These are phyloP conservation scores for Phalanger gymnotis DNA, from an alignment of 2,797 vertebrate genomes.

Conservation along the genomic window DNA sequence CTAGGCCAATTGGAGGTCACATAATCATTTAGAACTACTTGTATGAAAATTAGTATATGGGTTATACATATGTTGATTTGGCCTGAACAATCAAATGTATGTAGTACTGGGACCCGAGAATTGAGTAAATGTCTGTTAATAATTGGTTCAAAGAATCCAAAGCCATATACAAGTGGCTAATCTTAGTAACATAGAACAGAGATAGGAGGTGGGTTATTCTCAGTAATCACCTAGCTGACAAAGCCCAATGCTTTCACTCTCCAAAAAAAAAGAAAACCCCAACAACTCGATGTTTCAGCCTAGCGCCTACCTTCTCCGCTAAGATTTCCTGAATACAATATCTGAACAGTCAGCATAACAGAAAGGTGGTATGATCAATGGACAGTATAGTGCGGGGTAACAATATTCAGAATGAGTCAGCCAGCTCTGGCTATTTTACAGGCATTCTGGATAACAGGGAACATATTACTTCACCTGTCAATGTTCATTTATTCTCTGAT, in stretches of 20 bases:
- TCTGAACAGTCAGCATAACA: not conserved
- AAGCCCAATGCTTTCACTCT: constrained; percentile 34
- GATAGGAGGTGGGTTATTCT: constrained; percentile 34
- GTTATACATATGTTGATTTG: not conserved
- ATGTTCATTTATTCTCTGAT: not conserved
- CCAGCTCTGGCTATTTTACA: not conserved
- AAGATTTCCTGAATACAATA: not conserved
- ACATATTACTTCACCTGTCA: constrained; percentile 17
- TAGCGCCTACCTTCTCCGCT: constrained; percentile 1
- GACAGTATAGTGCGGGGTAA: not conserved
- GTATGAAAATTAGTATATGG: not conserved
- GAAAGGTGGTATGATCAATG: not conserved
- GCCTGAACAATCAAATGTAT: not conserved
- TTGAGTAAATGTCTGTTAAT: constrained; percentile 77
- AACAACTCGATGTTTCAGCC: not conserved
- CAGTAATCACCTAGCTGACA: constrained; percentile 10
- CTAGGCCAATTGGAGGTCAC: not conserved
- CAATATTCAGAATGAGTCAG: not conserved
- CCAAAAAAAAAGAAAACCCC: not conserved
- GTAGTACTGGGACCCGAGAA: constrained; percentile 55
- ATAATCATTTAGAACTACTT: not conserved
- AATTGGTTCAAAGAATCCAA: constrained; percentile 77
- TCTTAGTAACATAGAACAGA: constrained; percentile 77
- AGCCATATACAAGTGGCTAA: constrained; percentile 75
- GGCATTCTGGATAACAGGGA: not conserved